Base-by-base conservation (phyloP, 2,797 vertebrate genomes). In the Sternarchorhynchus goeldii region DNA sequence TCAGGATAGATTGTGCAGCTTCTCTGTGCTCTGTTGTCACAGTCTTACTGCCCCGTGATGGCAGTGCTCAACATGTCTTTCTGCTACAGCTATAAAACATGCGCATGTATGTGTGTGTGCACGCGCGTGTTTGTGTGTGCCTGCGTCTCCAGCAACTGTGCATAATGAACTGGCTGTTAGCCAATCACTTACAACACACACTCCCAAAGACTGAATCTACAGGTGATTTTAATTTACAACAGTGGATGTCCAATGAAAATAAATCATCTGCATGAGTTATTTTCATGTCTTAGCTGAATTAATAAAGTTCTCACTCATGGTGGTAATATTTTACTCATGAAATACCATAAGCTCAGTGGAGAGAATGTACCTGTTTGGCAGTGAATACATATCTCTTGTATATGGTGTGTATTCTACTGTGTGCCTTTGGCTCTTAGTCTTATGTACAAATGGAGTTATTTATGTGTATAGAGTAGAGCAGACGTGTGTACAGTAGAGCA, bases 161-260 rank as follows among this genome's bases (percentile, higher is more conserved):
- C 31, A 63, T 86, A 84, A 89, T 83, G 31, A 83, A 62, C 36
- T 66, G 39, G 50, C 72, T 6, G 75, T 81, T 69, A 81, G 56
- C 81, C 58, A n/a, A 80, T 85, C 77, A 70, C 58, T 20, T 39
- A 45, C 29, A n/a, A 57, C 16, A 29, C 72, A 74, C 57, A 57
- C 10, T 65, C 32, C 32, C 31, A 34, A 39, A 41, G 0, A 8
- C 18, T 8, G 18, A 18, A 39, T 45, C 36, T 41, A 45, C 2
- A 66, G 1, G 14, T 39, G 34, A 6, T 18, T 36, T 36, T 29
- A 2, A 32, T 64, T 34, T 36, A 36, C 25, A 25, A 29, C 39
- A 17, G 39, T 14, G 12, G 8, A 25, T 45, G 20, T n/a, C 41
- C 65, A 17, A 50, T 50, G 14, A 45, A 45, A 18, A 67, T 8